Conservation (phyloP, 2,888 invertebrate species). For the Dinocampus coccinellae region DNA sequence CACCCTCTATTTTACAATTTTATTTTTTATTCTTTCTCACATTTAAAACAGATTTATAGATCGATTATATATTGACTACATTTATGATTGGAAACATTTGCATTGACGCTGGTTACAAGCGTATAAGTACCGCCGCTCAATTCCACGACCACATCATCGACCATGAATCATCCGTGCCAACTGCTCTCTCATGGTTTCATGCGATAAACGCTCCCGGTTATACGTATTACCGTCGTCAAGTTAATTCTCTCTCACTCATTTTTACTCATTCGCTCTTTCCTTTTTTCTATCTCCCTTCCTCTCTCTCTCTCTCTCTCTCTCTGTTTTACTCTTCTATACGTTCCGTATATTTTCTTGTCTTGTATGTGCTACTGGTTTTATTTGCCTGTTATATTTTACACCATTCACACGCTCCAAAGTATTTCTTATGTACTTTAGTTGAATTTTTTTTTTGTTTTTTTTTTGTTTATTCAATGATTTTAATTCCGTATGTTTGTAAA, state of each 20-base stretch:
- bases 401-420: conserved; percentile 27
- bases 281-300: conserved; percentile 1
- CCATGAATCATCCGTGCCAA: conserved; percentile 66
- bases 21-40: conserved; percentile 47
- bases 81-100: conserved; percentile 68
- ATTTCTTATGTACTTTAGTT: conserved; percentile 18
- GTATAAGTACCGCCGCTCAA: conserved; percentile 13
- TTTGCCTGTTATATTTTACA: conserved; percentile 22
- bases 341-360: too few species aligned
- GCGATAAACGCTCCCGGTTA: conserved; percentile 60
- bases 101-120: conserved; percentile 61
- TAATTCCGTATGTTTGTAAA: background rate
- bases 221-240: background rate
- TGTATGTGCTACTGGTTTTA: conserved; percentile 12
- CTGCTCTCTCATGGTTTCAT: conserved; percentile 63
- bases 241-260: background rate
- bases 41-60: conserved; percentile 68
- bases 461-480: background rate
- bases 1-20: conserved; percentile 32
- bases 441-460: background rate
- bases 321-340: background rate
- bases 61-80: conserved; percentile 65
- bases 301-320: background rate
- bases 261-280: background rate
- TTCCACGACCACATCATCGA: conserved; percentile 32